Base-by-base conservation (phyloP, 53 echinoderm and acorn worm genomes). In the Astropecten irregularis region DNA sequence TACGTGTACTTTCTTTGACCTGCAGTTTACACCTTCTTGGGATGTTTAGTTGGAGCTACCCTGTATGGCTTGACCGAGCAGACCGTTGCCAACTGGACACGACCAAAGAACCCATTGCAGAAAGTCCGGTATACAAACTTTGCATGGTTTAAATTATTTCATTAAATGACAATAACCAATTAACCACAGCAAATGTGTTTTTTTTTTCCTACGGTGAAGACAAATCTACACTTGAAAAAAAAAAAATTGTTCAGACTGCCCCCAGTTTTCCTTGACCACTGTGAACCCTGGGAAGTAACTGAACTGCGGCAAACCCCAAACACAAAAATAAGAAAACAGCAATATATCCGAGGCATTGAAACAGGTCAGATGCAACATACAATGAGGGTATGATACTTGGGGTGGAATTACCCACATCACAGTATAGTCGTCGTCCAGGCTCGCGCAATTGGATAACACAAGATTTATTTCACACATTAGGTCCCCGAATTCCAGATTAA, bases 41-140 rank as follows among this genome's bases (percentile, higher is more conserved):
- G 96, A 13, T 91, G 96, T 62, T 56, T 93, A 11, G 19, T 89
- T 7, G 96, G 93, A 33, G 96, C 93, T 8, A 51, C 84, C 11
- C 47, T 95, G 6, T 95, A 91, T 51, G 96, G 96, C 42, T 28
- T 95, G 33, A 82, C 88, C 9, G 95, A 95, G 55, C 63, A 67
- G 27, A 59, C 54, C 2, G 55, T 95, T 25, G n/a, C 57, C 9
- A n/a, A 11, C 15, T 83, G 73, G 65, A 84, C 73, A 42, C 49
- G 52, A 54, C 84, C 89, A 33, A 84, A 54, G 40, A 59, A 56
- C 40, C 42, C 69, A 20, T 10, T 29, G 21, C 54, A 71, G 50
- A 66, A 85, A 47, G 8, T 85, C 63, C 61, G 72, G 85, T 85
- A 85, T 71, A 38, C 13, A 28, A 16, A n/a, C n/a, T n/a, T n/a